Conservation (phyloP, 1,140 invertebrate genomes). For the Euwallacea fornicatus region DNA sequence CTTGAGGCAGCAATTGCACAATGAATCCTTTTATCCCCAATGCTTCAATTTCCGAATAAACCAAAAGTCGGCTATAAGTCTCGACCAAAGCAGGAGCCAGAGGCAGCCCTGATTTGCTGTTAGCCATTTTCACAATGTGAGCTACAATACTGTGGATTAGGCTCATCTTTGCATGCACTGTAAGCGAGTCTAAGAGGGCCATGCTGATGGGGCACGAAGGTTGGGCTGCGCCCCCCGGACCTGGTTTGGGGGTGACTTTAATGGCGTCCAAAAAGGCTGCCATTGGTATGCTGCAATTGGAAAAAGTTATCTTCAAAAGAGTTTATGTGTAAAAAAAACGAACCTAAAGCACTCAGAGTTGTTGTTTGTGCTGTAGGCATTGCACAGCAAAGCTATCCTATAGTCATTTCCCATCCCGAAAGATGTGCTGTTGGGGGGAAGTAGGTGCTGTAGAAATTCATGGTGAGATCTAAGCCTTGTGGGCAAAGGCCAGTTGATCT, state of each 20-base stretch:
- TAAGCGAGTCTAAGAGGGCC: slow-evolving; percentile 88
- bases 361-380: slow-evolving; percentile 90
- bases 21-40: slow-evolving; percentile 96
- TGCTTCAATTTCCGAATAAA: slow-evolving; percentile 96
- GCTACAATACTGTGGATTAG: slow-evolving; percentile 93
- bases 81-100: slow-evolving; percentile 91
- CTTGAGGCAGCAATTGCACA: slow-evolving; percentile 84
- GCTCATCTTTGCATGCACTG: slow-evolving; percentile 96
- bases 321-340: slow-evolving; percentile 37
- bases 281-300: slow-evolving; percentile 47
- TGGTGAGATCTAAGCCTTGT: slow-evolving; percentile 81
- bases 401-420: slow-evolving; percentile 80
- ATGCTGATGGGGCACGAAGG: slow-evolving; percentile 87
- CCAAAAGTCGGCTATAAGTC: slow-evolving; percentile 89
- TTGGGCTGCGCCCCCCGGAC: slow-evolving; percentile 53
- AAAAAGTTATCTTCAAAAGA: slow-evolving; percentile 33
- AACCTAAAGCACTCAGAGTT: slow-evolving; percentile 65
- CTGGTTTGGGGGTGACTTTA: slow-evolving; percentile 71
- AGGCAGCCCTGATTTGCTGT: slow-evolving; percentile 69
- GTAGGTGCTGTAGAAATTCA: slow-evolving; percentile 84
- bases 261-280: slow-evolving; percentile 79
- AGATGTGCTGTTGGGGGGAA: slow-evolving; percentile 67
- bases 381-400: slow-evolving; percentile 87
- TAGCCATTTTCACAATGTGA: slow-evolving; percentile 84
- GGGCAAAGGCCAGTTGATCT: slow-evolving; percentile 68